Conservation (phyloP, 2,888 invertebrate species). For the Catocala nupta region DNA sequence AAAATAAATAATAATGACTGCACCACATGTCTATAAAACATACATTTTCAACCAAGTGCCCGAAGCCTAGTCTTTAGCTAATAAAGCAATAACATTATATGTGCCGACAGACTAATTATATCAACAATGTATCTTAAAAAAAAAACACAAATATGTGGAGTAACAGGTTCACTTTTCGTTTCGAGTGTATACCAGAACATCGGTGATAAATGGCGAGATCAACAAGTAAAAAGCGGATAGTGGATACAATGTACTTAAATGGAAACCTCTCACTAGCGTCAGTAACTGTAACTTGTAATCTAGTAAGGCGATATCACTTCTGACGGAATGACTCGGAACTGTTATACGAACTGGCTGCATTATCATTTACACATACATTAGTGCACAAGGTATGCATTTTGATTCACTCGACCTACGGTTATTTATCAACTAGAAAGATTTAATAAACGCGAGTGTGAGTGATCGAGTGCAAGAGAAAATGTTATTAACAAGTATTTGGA, state of each 20-base stretch:
- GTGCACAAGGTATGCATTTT: slow-evolving; percentile 43
- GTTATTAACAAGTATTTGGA: slow-evolving; percentile 69
- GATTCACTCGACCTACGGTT: slow-evolving; percentile 41
- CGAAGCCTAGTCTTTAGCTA: no score
- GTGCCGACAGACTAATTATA: no score
- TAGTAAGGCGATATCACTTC: slow-evolving; percentile 57
- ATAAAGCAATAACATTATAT: not conserved
- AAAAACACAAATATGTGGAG: slow-evolving; percentile 52
- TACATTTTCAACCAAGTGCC: no score
- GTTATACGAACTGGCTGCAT: slow-evolving; percentile 56
- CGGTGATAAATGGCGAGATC: slow-evolving; percentile 64
- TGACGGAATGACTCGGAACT: slow-evolving; percentile 56
- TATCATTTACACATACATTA: slow-evolving; percentile 55
- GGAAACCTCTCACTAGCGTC: slow-evolving; percentile 68
- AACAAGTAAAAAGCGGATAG: slow-evolving; percentile 65
- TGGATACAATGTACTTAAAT: slow-evolving; percentile 65
- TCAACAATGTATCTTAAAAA: not conserved
- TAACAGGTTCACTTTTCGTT: slow-evolving; percentile 74
- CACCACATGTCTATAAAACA: no score
- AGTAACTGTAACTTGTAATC: slow-evolving; percentile 65
- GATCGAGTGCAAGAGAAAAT: slow-evolving; percentile 50
- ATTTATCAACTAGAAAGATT: slow-evolving; percentile 59
- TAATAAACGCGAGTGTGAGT: slow-evolving; percentile 32
- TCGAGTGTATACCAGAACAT: slow-evolving; percentile 68
- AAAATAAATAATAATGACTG: no score